These are phyloP conservation scores for Corydoras sp. DNA, from an alignment of 2,113 vertebrate species.

Conservation along the genomic window DNA sequence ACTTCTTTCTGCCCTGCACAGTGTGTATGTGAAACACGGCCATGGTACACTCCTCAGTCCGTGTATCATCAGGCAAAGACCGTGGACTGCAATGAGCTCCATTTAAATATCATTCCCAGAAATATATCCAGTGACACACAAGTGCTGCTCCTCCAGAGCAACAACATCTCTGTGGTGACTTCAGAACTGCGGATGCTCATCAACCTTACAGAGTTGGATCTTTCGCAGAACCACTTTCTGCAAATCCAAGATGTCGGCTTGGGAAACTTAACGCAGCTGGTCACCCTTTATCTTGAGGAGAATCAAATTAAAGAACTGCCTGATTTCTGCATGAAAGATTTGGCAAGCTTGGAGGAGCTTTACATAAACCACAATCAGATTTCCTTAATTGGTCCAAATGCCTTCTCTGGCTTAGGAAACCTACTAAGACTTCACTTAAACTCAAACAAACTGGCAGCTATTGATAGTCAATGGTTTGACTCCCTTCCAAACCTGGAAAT, in stretches of 20 bases:
- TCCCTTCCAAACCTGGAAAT: conserved; percentile 75
- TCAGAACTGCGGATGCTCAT: conserved; percentile 63
- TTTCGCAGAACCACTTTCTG: conserved; percentile 75
- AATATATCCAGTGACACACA: conserved; percentile 69
- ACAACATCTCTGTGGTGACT: conserved; percentile 69
- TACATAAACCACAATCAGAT: conserved; percentile 79
- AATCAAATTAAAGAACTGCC: conserved; percentile 70
- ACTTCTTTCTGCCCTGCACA: conserved; percentile 63
- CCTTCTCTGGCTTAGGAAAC: conserved; percentile 68
- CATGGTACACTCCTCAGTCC: conserved; percentile 77
- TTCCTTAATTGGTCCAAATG: conserved; percentile 65
- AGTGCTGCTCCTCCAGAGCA: conserved; percentile 75
- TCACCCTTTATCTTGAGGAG: conserved; percentile 77
- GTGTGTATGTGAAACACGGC: conserved; percentile 76
- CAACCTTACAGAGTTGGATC: conserved; percentile 75
- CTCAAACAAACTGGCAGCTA: conserved; percentile 67
- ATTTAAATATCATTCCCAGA: conserved; percentile 59
- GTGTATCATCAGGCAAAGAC: conserved; percentile 72
- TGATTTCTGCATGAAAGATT: conserved; percentile 66
- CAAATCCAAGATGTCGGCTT: conserved; percentile 64
- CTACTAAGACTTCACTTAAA: conserved; percentile 72
- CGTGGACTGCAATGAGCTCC: conserved; percentile 74
- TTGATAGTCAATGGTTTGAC: conserved; percentile 73
- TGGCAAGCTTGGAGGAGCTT: conserved; percentile 71
- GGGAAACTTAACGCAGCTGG: conserved; percentile 61